Conservation (phyloP, 2,113 vertebrate genomes). For the Chauna torquata region DNA sequence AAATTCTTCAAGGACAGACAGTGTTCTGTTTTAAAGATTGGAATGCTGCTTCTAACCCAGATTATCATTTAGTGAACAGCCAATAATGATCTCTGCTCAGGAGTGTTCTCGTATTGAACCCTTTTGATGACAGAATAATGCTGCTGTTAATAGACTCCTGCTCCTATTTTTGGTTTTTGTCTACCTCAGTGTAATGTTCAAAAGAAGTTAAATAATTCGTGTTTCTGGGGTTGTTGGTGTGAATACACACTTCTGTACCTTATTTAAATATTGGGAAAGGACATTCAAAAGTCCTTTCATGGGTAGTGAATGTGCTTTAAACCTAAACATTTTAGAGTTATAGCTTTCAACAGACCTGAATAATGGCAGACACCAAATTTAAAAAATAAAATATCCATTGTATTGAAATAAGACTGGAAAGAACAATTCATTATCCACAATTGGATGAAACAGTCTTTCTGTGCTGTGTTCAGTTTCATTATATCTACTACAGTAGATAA, state of each 20-base stretch:
- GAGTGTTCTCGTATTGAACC: slow-evolving; percentile 4
- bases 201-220: slow-evolving; percentile 44
- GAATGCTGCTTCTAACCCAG: neutral
- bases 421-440: slow-evolving; percentile 45
- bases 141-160: slow-evolving; percentile 25
- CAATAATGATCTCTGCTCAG: slow-evolving; percentile 42
- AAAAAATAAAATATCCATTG: slow-evolving; percentile 11
- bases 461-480: slow-evolving; percentile 7
- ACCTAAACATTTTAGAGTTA: slow-evolving; percentile 31
- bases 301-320: neutral
- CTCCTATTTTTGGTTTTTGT: slow-evolving; percentile 50
- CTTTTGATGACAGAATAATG: slow-evolving; percentile 49
- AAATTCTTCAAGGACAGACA: neutral
- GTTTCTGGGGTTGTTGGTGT: slow-evolving; percentile 36
- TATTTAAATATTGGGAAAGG: neutral
- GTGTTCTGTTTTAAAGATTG: slow-evolving; percentile 28
- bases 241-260: slow-evolving; percentile 16
- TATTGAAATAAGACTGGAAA: slow-evolving; percentile 33
- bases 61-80: slow-evolving; percentile 16
- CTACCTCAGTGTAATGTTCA: slow-evolving; percentile 40
- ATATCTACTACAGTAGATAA: slow-evolving; percentile 53
- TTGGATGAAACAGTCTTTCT: slow-evolving; percentile 39
- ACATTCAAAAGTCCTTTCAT: neutral
- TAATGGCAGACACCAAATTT: slow-evolving; percentile 29
- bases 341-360: slow-evolving; percentile 29